Evolutionary conservation across 2,888 invertebrate genomes (phyloP).

Genomic region (Hipparchia sbordonii): DNA sequence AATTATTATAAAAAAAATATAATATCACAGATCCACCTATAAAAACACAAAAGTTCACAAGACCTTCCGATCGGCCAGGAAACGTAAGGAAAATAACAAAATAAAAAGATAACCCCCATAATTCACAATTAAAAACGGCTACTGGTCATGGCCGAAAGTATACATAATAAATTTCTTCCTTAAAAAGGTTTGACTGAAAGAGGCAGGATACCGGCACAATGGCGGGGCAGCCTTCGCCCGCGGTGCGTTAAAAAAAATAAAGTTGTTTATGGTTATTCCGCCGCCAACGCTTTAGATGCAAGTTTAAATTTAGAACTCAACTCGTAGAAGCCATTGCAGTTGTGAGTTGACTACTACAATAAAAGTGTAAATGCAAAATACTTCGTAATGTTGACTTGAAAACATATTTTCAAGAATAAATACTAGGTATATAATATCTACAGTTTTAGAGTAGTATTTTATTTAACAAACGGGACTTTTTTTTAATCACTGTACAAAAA

Average conservation of each 20-base stretch:
- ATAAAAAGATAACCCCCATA: slow-evolving; percentile 67
- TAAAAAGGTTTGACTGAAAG: slow-evolving; percentile 80
- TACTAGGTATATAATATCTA: no score
- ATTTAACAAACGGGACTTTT: no score
- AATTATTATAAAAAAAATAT: slow-evolving; percentile 58
- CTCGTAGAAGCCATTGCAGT: background rate
- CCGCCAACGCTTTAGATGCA: slow-evolving; percentile 68
- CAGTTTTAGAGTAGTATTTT: no score
- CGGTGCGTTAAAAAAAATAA: slow-evolving; percentile 68
- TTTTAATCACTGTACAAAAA: no score
- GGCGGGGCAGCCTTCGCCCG: slow-evolving; percentile 61
- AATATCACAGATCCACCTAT: slow-evolving; percentile 60
- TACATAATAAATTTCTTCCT: slow-evolving; percentile 80
- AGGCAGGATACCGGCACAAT: slow-evolving; percentile 78
- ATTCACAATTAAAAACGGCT: slow-evolving; percentile 81
- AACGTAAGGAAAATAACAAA: slow-evolving; percentile 58
- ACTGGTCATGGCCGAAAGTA: slow-evolving; percentile 80
- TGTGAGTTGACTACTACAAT: background rate
- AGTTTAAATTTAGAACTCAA: slow-evolving; percentile 72
- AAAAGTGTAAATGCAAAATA: background rate
- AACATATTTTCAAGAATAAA: background rate
- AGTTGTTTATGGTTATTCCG: slow-evolving; percentile 76
- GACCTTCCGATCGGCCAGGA: slow-evolving; percentile 75
- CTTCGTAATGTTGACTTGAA: slow-evolving; percentile 3
- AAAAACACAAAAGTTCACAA: slow-evolving; percentile 75